Conservation (phyloP, 2,888 invertebrate species). For the Chloroclysta siterata region DNA sequence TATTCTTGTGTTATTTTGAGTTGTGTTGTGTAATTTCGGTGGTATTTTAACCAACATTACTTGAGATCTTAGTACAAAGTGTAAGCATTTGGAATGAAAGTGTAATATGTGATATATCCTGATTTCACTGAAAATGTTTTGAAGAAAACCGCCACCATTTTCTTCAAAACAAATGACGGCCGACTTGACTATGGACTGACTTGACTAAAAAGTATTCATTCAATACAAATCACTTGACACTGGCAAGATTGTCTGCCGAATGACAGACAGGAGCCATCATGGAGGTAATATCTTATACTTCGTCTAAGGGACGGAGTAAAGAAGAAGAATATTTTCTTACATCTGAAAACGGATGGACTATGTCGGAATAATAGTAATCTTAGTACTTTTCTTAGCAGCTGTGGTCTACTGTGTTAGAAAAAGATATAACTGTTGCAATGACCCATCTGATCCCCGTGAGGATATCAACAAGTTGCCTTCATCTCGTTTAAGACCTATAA, state of each 20-base stretch:
- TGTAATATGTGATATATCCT: no score
- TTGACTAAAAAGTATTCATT: not conserved
- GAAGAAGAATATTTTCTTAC: no score
- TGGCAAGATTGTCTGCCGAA: no score
- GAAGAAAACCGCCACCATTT: not conserved
- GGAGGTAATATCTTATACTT: no score
- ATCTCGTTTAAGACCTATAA: not conserved
- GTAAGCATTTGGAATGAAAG: no score
- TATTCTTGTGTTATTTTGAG: no score
- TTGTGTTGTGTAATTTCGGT: no score
- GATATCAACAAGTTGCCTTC: slow-evolving; percentile 1
- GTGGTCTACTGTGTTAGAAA: not conserved
- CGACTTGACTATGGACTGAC: not conserved
- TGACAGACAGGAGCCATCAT: no score
- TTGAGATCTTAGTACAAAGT: no score
- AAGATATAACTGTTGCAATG: slow-evolving; percentile 14
- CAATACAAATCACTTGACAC: not conserved
- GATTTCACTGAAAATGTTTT: no score
- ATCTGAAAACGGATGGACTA: slow-evolving; percentile 5
- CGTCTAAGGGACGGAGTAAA: no score
- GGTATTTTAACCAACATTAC: no score
- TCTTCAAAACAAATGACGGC: not conserved
- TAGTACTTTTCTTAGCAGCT: not conserved
- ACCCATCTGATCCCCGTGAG: slow-evolving; percentile 10
- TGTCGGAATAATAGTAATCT: slow-evolving; percentile 5